phyloP scores from a whole-genome alignment of 1,140 invertebrate genomes.

The Psix sp. region DNA sequence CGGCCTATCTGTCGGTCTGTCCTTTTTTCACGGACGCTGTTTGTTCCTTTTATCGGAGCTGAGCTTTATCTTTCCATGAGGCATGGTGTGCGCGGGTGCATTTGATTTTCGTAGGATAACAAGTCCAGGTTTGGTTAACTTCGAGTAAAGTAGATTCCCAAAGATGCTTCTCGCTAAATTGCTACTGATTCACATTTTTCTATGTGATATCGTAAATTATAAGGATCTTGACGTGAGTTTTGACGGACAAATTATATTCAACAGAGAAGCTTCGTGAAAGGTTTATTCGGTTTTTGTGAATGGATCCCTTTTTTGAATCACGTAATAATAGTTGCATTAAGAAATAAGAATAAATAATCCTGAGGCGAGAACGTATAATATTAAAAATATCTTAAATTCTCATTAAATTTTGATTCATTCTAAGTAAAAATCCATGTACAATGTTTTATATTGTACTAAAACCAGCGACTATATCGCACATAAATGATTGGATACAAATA shows the following conservation, averaged over 20 bases:
- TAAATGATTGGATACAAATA: too few species aligned
- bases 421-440: too few species aligned
- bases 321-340: too few species aligned
- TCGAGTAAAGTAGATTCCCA: conserved; percentile 43
- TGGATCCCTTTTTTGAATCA: conserved; percentile 10
- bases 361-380: too few species aligned
- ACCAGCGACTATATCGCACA: too few species aligned
- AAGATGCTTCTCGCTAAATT: conserved; percentile 43
- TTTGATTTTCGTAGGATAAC: conserved; percentile 69
- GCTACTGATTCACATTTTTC: conserved; percentile 55
- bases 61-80: conserved; percentile 60
- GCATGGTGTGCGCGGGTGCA: conserved; percentile 66
- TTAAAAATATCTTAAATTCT: too few species aligned
- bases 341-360: too few species aligned
- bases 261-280: conserved; percentile 39
- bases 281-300: conserved; percentile 31
- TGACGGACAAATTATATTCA: conserved; percentile 30
- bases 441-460: too few species aligned
- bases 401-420: too few species aligned
- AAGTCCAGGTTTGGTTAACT: conserved; percentile 21
- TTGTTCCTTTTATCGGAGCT: conserved; percentile 32
- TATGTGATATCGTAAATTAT: conserved; percentile 53
- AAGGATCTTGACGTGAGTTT: conserved; percentile 37
- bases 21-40: conserved; percentile 25
- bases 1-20: conserved; percentile 32